Evolutionary conservation across 1,140 invertebrate genomes (phyloP).

Genomic region (Centruroides sculpturatus): DNA sequence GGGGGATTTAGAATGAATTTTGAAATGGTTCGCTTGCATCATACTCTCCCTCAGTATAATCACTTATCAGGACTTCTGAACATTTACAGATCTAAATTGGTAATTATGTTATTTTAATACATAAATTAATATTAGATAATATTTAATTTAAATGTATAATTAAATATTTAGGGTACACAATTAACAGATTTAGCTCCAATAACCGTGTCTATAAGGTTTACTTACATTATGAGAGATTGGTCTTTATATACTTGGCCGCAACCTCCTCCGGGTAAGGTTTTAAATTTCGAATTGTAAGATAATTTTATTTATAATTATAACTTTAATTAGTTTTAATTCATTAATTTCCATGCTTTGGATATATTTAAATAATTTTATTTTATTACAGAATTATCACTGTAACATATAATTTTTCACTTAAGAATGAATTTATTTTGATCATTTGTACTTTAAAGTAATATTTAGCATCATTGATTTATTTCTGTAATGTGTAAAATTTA

Average conservation of each 20-base stretch:
- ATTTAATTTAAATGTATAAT: neutral
- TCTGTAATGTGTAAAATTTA: too few species aligned
- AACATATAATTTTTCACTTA: too few species aligned
- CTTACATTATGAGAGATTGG: conserved; percentile 63
- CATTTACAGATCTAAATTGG: conserved; percentile 34
- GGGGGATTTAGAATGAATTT: conserved; percentile 58
- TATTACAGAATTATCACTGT: too few species aligned
- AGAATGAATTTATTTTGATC: too few species aligned
- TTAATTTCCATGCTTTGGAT: too few species aligned
- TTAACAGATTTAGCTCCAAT: conserved; percentile 36
- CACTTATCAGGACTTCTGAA: conserved; percentile 50
- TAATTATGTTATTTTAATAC: conserved; percentile 13
- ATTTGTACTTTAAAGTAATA: too few species aligned
- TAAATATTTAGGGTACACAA: neutral
- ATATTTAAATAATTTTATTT: too few species aligned
- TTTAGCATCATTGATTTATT: too few species aligned
- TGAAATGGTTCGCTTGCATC: conserved; percentile 74
- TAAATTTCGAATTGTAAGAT: too few species aligned
- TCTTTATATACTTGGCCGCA: conserved; percentile 15
- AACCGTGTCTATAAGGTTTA: conserved; percentile 60
- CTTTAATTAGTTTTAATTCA: too few species aligned
- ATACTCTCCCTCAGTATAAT: conserved; percentile 60
- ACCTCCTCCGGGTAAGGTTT: conserved; percentile 8
- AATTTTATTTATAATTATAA: too few species aligned
- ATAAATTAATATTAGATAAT: neutral